Base-by-base conservation (phyloP, 2,797 vertebrate species). In the Mormyrus hasselquistii region DNA sequence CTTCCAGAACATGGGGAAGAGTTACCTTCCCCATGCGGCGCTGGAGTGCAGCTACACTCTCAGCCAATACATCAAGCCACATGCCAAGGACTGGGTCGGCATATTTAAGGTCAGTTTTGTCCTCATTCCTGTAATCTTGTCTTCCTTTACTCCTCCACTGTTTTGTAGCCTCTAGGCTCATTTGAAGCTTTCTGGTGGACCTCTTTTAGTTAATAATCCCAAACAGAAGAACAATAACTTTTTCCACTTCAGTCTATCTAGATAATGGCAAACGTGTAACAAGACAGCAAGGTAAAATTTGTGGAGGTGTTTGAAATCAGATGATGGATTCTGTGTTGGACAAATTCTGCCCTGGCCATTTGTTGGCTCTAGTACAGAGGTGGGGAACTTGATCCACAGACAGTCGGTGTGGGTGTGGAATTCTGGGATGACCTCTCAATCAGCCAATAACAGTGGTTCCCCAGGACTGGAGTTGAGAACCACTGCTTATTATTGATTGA, bases 1-100 rank as follows among this genome's bases (percentile, higher is more conserved):
- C 95, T 99, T 99, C 95, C 98, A 99, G 95, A 99, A 99, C 94
- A 98, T 99, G 88, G 98, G 97, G 10, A 99, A 99, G 94, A 98
- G 98, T 93, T 99, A 99, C n/a, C 96, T 99, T 93, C 99, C 99
- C 41, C 98, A 98, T 49, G 97, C 96, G 86, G 97, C 98, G 0
- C 95, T 99, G 90, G 99, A 99, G 91, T 99, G 98, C 92, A 97
- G 98, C 94, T 99, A 98, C 65, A 99, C 97, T 87, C 95, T 99
- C 94, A 99, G 98, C 6, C 96, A 98, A 57, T 98, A 98, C 94
- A 99, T 99, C 92, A 97, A 95, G 90, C 98, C 99, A 86, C 95
- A 99, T 93, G 96, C 96, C 89, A 99, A 99, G 93, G 99, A 99
- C 93, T 99, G 98, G 99, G 98, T 99, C 91, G 98, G 99, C 92